Evolutionary conservation across 2,797 vertebrate genomes (phyloP).

Genomic region (Capromys pilorides): DNA sequence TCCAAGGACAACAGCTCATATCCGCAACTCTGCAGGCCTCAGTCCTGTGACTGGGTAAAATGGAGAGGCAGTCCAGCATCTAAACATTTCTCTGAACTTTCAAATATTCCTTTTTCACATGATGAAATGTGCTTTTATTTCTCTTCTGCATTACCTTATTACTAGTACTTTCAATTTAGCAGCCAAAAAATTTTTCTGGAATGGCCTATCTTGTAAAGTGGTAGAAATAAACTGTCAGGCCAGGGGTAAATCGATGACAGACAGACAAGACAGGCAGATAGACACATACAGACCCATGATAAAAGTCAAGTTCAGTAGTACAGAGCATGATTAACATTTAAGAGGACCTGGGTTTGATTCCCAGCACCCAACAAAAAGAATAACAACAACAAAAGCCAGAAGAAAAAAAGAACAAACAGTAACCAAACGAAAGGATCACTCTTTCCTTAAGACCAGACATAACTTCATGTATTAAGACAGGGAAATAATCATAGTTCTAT

Average conservation of each 20-base stretch:
- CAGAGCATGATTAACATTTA: not conserved
- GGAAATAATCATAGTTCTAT: not conserved
- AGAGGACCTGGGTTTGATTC: not conserved
- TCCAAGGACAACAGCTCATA: not conserved
- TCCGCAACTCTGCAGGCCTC: not conserved
- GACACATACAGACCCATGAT: not conserved
- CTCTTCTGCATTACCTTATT: not conserved
- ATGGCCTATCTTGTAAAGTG: constrained; percentile 45
- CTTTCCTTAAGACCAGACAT: not conserved
- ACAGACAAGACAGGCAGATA: not conserved
- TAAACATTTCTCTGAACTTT: not conserved
- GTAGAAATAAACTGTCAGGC: constrained; percentile 41
- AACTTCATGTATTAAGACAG: constrained; percentile 17
- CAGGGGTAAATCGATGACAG: not conserved
- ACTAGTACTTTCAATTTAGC: not conserved
- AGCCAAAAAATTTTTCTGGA: constrained; percentile 44
- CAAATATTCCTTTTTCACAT: constrained; percentile 5
- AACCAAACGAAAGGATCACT: not conserved
- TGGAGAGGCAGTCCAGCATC: not conserved
- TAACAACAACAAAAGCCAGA: not conserved
- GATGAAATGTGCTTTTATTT: not conserved
- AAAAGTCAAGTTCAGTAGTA: not conserved
- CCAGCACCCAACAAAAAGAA: not conserved
- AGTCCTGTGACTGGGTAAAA: not conserved
- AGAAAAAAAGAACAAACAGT: not conserved